Base-by-base conservation (phyloP, 2,797 vertebrate genomes). In the Xenentodon cancila region DNA sequence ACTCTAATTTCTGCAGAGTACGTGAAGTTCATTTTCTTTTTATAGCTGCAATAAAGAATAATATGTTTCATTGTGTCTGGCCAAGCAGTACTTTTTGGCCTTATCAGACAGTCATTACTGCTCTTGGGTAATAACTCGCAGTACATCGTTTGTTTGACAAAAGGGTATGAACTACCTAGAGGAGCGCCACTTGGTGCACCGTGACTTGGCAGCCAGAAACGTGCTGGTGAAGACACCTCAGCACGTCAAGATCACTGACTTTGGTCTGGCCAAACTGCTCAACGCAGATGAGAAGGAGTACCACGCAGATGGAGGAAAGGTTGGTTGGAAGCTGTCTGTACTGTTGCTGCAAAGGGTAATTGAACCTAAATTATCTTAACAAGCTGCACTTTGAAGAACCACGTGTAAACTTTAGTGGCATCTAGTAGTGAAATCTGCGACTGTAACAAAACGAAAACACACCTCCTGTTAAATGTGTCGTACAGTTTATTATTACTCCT, bases 91-190 rank as follows among this genome's bases (percentile, higher is more conserved):
- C 9, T 62, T 53, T 19, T 59, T 44, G 22, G 42, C 40, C 44
- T 17, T 25, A 17, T 71, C 52, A 2, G 46, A 27, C 17, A 46
- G 37, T 34, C 19, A 17, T 13, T 59, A 25, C 18, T 0, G 18
- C 3, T 11, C 49, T 77, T 59, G 44, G 62, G 44, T 63, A 67
- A 71, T 50, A 16, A 51, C 30, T 48, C 53, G 12, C 19, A 8
- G 40, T 57, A 52, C 47, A 54, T 53, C 1, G 3, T 84, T 76
- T 85, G 68, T 77, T 84, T 69, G 55, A 63, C 64, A 81, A 69
- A 80, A 99, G 98, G 98, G 98, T 9, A 99, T 99, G 98, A 98
- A 93, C 91, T 99, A 99, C 59, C 80, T 99, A 81, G 98, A 99
- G 85, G 98, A 99, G 48, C 95, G 95, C 42, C 96, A 96, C 75